These are phyloP conservation scores for Pelosia muscerda DNA, from an alignment of 2,888 invertebrate species.

Conservation along the genomic window DNA sequence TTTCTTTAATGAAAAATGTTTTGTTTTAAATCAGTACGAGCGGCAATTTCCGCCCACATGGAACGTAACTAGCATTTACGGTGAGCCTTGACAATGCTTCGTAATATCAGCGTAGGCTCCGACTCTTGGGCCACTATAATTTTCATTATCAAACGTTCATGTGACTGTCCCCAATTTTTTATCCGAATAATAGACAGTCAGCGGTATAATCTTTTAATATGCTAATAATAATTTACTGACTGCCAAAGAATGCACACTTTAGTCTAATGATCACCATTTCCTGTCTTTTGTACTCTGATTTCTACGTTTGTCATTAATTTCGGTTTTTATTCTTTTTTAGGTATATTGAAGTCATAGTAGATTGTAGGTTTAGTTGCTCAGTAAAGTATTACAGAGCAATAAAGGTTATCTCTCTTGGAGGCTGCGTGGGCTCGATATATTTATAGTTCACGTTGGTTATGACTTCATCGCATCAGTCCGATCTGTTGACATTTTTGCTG, in stretches of 20 bases:
- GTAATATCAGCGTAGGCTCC: constrained; percentile 67
- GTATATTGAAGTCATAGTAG: not conserved
- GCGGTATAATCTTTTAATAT: constrained; percentile 57
- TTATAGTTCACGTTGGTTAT: constrained; percentile 76
- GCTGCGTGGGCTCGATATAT: constrained; percentile 75
- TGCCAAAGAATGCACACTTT: constrained; percentile 25
- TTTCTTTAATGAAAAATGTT: constrained; percentile 27
- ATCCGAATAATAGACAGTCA: constrained; percentile 50
- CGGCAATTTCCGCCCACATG: constrained; percentile 40
- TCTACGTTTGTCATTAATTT: not conserved
- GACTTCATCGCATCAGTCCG: constrained; percentile 75
- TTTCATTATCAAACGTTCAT: constrained; percentile 63
- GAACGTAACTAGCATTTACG: constrained; percentile 40
- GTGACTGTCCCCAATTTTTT: constrained; percentile 57
- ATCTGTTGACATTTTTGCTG: constrained; percentile 63
- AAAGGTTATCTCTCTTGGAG: constrained; percentile 65
- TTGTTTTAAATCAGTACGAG: constrained; percentile 37
- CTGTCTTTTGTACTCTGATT: constrained; percentile 19
- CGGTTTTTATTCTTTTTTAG: constrained; percentile 25
- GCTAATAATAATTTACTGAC: constrained; percentile 52
- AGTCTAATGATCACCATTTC: constrained; percentile 38
- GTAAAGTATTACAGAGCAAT: constrained; percentile 51
- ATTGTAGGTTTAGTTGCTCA: not conserved
- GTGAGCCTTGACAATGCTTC: constrained; percentile 69
- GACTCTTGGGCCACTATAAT: constrained; percentile 62